Base-by-base conservation (phyloP, 2,113 vertebrate species). In the Agelaius tricolor region DNA sequence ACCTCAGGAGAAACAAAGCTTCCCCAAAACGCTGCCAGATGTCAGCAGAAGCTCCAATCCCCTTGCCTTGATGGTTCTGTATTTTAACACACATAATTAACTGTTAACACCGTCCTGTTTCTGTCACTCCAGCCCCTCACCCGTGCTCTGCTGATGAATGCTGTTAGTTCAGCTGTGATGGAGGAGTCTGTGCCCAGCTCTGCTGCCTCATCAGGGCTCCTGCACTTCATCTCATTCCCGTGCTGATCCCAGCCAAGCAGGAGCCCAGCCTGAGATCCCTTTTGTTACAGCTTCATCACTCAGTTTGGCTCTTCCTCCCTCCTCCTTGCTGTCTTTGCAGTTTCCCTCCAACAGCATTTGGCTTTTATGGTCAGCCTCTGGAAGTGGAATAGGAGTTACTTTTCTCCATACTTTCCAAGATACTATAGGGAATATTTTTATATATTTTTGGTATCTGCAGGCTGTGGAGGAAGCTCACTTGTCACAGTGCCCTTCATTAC, bases 1-100 rank as follows among this genome's bases (percentile, higher is more conserved):
- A 69, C 54, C 20, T 83, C 51, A 10, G 90, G 85, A 93, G 90
- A 79, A 95, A 55, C n/a, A 6, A 17, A 71, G 63, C 94, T 90
- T 95, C 67, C 75, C 43, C 88, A 73, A 86, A 95, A 54, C 3
- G 43, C 88, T 94, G 88, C 88, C 92, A 93, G 82, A 69, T 62
- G 83, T 73, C 75, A 80, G 85, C 67, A 86, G 82, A 57, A 59
- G 37, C 74, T 79, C 49, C 4, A 4, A 2, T 31, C 15, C 52
- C 27, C 46, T 55, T 0, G 0, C 47, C 84, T 46, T 74, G 91
- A 67, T 73, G 58, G 66, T 49, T 90, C 31, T 14, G 49, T 67
- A 7, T 30, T 92, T 73, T 86, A 31, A 39, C 63, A 44, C 79
- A 31, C 30, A 0, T 66, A 75, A 91, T 94, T 76, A 91, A 37